Evolutionary conservation across 2,797 vertebrate genomes (phyloP).

Genomic region (Nyctibius grandis): DNA sequence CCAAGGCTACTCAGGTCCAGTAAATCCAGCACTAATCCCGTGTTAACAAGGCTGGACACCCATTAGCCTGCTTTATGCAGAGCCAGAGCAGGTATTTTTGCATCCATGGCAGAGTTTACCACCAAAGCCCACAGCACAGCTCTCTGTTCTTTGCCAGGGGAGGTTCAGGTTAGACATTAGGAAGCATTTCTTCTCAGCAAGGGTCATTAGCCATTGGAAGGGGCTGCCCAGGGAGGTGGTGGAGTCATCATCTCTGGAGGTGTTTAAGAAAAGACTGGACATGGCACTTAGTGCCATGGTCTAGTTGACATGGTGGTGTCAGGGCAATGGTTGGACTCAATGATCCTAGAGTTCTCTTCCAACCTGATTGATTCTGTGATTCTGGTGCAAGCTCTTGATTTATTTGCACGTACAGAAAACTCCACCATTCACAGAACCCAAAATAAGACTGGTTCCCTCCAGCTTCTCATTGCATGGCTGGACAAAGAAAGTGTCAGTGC

Average conservation of each 20-base stretch:
- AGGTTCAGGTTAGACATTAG: too few relatives aligned
- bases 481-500: not conserved
- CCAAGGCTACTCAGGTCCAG: not conserved
- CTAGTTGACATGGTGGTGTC: too few relatives aligned
- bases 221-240: too few relatives aligned
- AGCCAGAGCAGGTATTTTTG: not conserved
- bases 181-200: too few relatives aligned
- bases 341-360: too few relatives aligned
- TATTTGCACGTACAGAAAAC: not conserved
- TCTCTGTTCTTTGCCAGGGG: too few relatives aligned
- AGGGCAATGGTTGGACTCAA: too few relatives aligned
- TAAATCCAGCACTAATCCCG: not conserved
- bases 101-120: not conserved
- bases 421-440: accelerated
- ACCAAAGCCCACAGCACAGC: accelerated
- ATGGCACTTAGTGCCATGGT: too few relatives aligned
- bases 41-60: not conserved
- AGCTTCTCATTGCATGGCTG: not conserved
- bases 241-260: too few relatives aligned
- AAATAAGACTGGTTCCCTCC: not conserved
- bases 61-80: not conserved
- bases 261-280: too few relatives aligned
- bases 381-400: not conserved
- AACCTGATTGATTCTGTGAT: too few relatives aligned
- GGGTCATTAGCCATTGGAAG: too few relatives aligned